A percentile compares a stretch with the other conserved stretches of the same genome.
phyloP scores from a whole-genome alignment of 2,888 invertebrate genomes.

The Lissocephala sabroskyi region DNA sequence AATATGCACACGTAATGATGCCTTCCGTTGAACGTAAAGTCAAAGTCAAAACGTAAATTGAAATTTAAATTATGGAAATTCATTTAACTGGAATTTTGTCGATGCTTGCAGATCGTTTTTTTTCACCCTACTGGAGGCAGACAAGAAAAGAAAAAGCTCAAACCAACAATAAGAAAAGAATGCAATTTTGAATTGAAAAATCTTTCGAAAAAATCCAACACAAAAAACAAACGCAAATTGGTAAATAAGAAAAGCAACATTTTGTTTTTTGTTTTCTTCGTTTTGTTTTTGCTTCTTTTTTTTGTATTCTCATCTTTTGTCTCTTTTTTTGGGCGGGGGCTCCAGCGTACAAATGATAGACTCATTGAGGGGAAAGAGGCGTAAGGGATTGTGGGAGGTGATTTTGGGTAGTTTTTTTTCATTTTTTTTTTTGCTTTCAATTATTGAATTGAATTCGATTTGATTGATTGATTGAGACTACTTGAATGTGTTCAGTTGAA shows the following conservation, averaged over 20 bases:
- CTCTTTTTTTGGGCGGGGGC: too few species aligned
- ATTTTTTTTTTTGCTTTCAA: conserved; percentile 30
- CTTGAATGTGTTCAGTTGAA: conserved; percentile 61
- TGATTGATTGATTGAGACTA: conserved; percentile 53
- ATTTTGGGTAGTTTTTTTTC: conserved; percentile 54
- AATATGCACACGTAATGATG: too few species aligned
- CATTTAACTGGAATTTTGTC: conserved; percentile 2
- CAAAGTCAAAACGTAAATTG: too few species aligned
- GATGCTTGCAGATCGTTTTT: conserved; percentile 9
- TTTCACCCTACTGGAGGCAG: conserved; percentile 56
- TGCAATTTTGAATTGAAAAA: conserved; percentile 15
- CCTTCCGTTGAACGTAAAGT: conserved; percentile 1
- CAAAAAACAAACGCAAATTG: conserved; percentile 7
- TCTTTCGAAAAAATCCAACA: conserved; percentile 5
- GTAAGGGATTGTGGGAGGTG: conserved; percentile 70
- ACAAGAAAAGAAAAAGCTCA: conserved; percentile 73
- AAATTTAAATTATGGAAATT: conserved; percentile 1
- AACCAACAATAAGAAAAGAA: conserved; percentile 46
- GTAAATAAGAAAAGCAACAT: conserved; percentile 29
- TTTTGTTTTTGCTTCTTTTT: conserved; percentile 49
- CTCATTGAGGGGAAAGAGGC: conserved; percentile 72
- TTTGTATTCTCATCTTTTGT: conserved; percentile 19
- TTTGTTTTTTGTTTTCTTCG: conserved; percentile 41
- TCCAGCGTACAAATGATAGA: conserved; percentile 72
- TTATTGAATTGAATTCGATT: conserved; percentile 32